Evolutionary conservation across 1,140 invertebrate genomes (phyloP), one percentile per base, ranked within the genome.

Genomic region (Belonocnema kinseyi): DNA sequence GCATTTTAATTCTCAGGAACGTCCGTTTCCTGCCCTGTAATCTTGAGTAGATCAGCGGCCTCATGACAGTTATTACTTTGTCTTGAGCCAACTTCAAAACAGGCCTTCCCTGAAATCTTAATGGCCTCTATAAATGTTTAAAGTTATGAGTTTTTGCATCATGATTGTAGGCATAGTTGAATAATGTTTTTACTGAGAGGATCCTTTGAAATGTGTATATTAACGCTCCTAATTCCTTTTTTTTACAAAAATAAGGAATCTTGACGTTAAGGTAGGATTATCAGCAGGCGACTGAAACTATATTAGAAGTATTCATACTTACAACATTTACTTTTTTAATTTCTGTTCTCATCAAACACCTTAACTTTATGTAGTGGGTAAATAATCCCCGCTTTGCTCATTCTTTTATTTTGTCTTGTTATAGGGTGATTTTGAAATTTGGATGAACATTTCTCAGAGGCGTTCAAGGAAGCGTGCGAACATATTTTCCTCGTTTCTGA

Each of bases 1-100:
- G 61, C 26, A 66, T 66, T 66, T 66, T 66, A 66, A 66, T 66
- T 66, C 61, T 66, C 33, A 66, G 26, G 61, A 66, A 66, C 61
- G 61, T 66, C 61, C 61, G 61, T 66, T 66, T 66, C 61, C 61
- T 66, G 61, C 26, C 14, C 61, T 66, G 61, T 66, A 66, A 66
- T 66, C 61, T 66, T 66, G 61, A 21, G 21, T 33, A 40, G 61
- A 66, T 66, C 61, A 66, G 61, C 61, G 40, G 26, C 61, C 40
- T 46, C 10, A 66, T 66, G 61, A 66, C 61, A 66, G 26, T 66
- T 66, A 66, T 66, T 66, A 66, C 61, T 66, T 66, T 46, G 61
- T 66, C 61, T 66, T 66, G 61, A 33, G 61, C 40, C 46, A 66
- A 66, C 61, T 66, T 66, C 33, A 66, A 66, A 56, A 46, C 33